A percentile compares a stretch with the other conserved stretches of the same genome.
Evolutionary conservation across 2,113 vertebrate genomes (phyloP).

Genomic region (Rallus limicola): DNA sequence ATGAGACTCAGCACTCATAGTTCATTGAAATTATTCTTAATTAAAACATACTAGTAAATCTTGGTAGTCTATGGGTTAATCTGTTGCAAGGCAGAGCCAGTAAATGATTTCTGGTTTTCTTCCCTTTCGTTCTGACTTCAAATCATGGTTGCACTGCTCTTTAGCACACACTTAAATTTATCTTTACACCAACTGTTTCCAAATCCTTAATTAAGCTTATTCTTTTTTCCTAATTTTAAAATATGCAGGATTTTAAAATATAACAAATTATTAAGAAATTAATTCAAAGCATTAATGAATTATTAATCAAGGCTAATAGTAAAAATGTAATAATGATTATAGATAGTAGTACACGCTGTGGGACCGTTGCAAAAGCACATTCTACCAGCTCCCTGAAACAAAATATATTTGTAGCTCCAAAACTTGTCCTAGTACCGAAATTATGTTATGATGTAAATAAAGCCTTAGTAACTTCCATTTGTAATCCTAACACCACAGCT

Average conservation of each 20-base stretch:
- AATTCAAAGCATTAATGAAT: neutral
- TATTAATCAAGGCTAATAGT: neutral
- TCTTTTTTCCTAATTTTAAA: neutral
- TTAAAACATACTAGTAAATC: neutral
- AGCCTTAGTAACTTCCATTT: neutral
- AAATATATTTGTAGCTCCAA: neutral
- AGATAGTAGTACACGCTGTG: neutral
- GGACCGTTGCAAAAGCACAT: neutral
- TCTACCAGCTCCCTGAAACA: neutral
- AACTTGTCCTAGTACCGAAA: neutral
- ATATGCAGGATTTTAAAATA: neutral
- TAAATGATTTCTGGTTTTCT: neutral
- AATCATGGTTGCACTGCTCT: neutral
- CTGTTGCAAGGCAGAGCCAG: neutral
- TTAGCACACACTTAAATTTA: neutral
- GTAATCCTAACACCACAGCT: neutral
- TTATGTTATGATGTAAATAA: neutral
- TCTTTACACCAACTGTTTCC: neutral
- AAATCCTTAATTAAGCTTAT: neutral
- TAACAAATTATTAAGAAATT: neutral
- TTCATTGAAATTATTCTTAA: neutral
- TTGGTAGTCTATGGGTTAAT: neutral
- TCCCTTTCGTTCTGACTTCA: neutral
- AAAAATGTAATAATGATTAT: neutral
- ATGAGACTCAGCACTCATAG: rapidly evolving